Evolutionary conservation across 2,113 vertebrate genomes (phyloP).

Genomic region (Mesitornis unicolor): DNA sequence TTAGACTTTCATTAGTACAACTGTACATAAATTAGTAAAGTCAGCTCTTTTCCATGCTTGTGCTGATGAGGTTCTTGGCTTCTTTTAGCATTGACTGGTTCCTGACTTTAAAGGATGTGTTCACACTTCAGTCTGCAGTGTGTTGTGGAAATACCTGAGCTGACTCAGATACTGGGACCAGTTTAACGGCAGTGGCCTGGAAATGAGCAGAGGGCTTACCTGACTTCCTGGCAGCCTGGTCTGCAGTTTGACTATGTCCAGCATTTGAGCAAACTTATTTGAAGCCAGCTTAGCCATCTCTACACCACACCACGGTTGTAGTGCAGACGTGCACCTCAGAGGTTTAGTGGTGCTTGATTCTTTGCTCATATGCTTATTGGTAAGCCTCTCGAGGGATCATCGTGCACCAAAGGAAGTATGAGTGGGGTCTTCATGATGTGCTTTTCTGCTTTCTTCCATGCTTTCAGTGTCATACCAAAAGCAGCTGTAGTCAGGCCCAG

Average conservation of each 20-base stretch:
- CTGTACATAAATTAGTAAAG: neutral
- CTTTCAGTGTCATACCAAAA: neutral
- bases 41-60: neutral
- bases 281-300: neutral
- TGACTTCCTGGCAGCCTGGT: neutral
- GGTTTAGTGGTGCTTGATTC: neutral
- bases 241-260: neutral
- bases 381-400: neutral
- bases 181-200: neutral
- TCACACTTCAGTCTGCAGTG: neutral
- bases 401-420: neutral
- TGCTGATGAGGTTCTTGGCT: neutral
- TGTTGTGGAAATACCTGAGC: neutral
- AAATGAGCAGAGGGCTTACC: neutral
- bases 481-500: neutral
- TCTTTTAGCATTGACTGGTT: neutral
- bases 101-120: neutral
- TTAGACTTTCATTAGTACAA: constrained; percentile 39
- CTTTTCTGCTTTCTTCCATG: neutral
- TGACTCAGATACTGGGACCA: neutral
- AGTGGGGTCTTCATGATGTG: neutral
- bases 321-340: fast-evolving
- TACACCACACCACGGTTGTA: neutral
- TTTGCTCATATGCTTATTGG: neutral
- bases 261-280: neutral